Conservation (phyloP, 2,797 vertebrate genomes). For the Lagodon rhomboides region DNA sequence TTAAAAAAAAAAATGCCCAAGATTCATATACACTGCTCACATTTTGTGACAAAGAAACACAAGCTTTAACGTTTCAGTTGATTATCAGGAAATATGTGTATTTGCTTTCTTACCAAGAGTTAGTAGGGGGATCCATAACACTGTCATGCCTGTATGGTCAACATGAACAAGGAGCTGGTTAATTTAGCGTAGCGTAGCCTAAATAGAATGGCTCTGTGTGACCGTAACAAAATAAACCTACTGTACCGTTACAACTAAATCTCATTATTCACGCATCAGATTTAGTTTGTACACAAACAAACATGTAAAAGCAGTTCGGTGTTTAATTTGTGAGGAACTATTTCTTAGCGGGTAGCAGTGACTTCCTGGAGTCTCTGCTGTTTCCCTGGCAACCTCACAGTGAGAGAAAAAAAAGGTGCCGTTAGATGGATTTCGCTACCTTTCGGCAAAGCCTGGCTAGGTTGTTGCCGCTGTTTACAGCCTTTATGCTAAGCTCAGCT, state of each 20-base stretch:
- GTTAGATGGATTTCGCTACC: background rate
- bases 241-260: background rate
- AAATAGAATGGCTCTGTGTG: too few species aligned
- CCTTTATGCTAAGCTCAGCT: background rate
- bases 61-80: background rate
- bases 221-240: too few species aligned
- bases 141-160: background rate
- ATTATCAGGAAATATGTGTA: background rate
- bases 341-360: background rate
- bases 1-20: background rate
- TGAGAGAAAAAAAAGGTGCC: background rate
- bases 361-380: background rate
- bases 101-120: too few species aligned
- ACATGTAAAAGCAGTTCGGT: background rate
- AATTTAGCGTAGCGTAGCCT: background rate
- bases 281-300: background rate
- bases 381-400: too few species aligned
- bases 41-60: background rate
- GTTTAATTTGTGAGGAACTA: background rate
- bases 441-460: background rate
- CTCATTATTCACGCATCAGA: background rate
- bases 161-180: background rate
- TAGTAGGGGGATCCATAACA: background rate
- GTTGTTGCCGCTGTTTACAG: too few species aligned
- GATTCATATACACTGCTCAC: background rate